phyloP scores from a whole-genome alignment of 1,140 invertebrate species.

The Musca vetustissima region DNA sequence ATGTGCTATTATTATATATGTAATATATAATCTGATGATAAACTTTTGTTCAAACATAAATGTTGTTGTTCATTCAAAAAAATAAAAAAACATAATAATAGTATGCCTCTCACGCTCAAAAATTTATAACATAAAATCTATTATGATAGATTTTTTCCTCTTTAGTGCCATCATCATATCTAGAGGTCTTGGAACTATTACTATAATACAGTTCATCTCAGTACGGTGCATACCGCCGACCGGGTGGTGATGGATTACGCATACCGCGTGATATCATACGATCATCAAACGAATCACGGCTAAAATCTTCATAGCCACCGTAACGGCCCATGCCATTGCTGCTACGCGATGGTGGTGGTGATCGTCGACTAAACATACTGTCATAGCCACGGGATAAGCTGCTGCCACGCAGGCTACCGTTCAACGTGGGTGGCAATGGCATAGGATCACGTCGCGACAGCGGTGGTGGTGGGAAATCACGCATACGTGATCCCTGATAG shows the following conservation, averaged over 20 bases:
- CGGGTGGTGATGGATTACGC: conserved; percentile 64
- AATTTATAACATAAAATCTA: too few relatives aligned
- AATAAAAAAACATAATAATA: too few relatives aligned
- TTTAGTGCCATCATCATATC: too few relatives aligned
- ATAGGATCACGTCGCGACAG: conserved; percentile 60
- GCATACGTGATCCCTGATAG: conserved; percentile 67
- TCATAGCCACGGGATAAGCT: conserved; percentile 70
- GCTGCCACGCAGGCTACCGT: conserved; percentile 60
- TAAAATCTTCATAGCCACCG: conserved; percentile 77
- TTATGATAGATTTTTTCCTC: too few relatives aligned
- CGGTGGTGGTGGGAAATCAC: conserved; percentile 64
- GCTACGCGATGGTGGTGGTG: conserved; percentile 62
- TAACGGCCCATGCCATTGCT: conserved; percentile 56
- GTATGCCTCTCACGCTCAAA: too few relatives aligned
- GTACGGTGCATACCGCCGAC: conserved; percentile 79
- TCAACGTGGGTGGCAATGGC: conserved; percentile 54
- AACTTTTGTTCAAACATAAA: too few relatives aligned
- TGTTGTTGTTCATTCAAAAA: too few relatives aligned
- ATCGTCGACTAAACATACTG: conserved; percentile 76
- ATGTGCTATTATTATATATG: too few relatives aligned
- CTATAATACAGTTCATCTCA: conserved; percentile 59
- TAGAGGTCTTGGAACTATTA: conserved; percentile 1
- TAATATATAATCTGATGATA: too few relatives aligned
- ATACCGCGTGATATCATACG: conserved; percentile 68
- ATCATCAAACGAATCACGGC: conserved; percentile 80